Conservation (phyloP, 2,888 invertebrate species). For the Auanema sp. region DNA sequence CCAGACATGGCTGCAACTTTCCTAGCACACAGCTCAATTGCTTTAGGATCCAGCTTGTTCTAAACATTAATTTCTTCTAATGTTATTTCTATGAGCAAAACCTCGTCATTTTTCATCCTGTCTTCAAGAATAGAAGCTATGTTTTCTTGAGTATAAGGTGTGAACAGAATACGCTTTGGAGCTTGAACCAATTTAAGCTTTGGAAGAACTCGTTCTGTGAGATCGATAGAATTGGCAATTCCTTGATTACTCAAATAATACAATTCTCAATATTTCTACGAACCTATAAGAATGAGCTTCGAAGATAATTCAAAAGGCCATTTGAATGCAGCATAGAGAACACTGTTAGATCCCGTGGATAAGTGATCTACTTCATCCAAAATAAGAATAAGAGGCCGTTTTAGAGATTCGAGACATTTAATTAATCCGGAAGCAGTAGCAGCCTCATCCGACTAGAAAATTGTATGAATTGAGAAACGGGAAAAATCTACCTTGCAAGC, state of each 20-base stretch:
- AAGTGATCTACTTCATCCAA: slow-evolving; percentile 45
- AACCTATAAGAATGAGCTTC: slow-evolving; percentile 36
- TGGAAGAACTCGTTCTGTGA: slow-evolving; percentile 86
- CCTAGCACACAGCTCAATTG: slow-evolving; percentile 86
- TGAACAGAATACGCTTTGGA: slow-evolving; percentile 78
- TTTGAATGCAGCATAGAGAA: slow-evolving; percentile 36
- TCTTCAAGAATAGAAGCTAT: slow-evolving; percentile 82
- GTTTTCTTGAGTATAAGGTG: slow-evolving; percentile 87
- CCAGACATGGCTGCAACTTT: slow-evolving; percentile 93
- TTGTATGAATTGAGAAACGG: not conserved
- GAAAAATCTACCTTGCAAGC: slow-evolving; percentile 8
- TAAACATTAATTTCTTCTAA: slow-evolving; percentile 7
- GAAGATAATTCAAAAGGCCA: slow-evolving; percentile 36
- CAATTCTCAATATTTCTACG: not conserved
- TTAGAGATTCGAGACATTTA: slow-evolving; percentile 9
- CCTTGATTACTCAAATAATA: slow-evolving; percentile 52
- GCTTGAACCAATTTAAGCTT: slow-evolving; percentile 76
- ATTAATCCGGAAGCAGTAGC: slow-evolving; percentile 1
- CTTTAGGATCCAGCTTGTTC: slow-evolving; percentile 74
- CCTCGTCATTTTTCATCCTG: slow-evolving; percentile 71
- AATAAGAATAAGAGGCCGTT: slow-evolving; percentile 29
- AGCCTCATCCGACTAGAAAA: slow-evolving; percentile 7
- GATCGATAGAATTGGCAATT: slow-evolving; percentile 90
- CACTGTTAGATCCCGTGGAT: slow-evolving; percentile 22
- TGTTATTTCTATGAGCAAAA: no score